Evolutionary conservation across 1,140 invertebrate genomes (phyloP).

Genomic region (Pseudomyrmex gracilis): DNA sequence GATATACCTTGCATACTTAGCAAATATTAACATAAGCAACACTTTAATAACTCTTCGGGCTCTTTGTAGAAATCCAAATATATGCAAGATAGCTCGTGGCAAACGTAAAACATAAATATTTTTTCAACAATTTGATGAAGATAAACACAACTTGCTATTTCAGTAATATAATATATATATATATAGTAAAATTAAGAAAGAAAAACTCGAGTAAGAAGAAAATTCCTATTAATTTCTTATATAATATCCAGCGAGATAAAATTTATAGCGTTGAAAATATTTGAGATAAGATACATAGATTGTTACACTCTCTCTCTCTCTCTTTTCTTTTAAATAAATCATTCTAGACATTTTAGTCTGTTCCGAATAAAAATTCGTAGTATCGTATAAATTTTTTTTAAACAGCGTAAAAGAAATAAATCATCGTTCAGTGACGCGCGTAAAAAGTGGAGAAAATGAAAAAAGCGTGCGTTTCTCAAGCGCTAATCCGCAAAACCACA

Average conservation of each 20-base stretch:
- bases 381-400: conserved; percentile 12
- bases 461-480: not conserved
- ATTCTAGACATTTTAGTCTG: not conserved
- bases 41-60: not conserved
- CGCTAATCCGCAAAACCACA: not conserved
- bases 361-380: not conserved
- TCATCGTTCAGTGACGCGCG: not conserved
- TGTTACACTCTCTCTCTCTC: too few relatives aligned
- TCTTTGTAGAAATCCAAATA: not conserved
- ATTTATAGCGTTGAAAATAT: not conserved
- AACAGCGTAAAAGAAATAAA: conserved; percentile 4
- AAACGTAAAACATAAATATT: not conserved
- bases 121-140: not conserved
- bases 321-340: not conserved
- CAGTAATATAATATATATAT: not conserved
- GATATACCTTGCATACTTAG: not conserved
- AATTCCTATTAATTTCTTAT: too few relatives aligned
- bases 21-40: not conserved
- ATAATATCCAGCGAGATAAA: not conserved
- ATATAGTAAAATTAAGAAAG: too few relatives aligned
- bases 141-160: not conserved
- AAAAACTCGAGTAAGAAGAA: too few relatives aligned
- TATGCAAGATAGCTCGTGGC: not conserved
- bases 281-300: not conserved
- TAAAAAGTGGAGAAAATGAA: not conserved